These are phyloP conservation scores for Heliornis fulica DNA, from an alignment of 2,113 vertebrate genomes.

Conservation along the genomic window DNA sequence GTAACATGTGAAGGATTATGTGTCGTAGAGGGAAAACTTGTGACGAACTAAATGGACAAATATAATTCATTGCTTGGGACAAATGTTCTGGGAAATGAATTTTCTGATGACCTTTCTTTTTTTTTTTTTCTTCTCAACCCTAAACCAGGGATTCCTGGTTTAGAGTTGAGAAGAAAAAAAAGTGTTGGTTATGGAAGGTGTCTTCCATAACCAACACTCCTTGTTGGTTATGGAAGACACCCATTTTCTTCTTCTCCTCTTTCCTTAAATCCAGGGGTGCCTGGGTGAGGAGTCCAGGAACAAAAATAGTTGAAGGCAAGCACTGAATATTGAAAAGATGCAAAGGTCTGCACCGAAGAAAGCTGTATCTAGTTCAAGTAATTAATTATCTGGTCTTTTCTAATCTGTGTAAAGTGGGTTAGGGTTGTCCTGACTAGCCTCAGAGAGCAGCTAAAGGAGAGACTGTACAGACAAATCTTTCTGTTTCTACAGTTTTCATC, in stretches of 20 bases:
- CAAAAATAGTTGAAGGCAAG: neutral
- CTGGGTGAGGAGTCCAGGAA: neutral
- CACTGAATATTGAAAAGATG: neutral
- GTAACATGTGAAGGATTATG: conserved; percentile 17
- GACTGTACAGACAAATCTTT: neutral
- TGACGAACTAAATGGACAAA: conserved; percentile 8
- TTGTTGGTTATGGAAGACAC: neutral
- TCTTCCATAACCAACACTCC: too few relatives aligned
- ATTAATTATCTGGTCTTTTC: neutral
- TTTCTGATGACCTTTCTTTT: neutral
- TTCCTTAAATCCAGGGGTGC: neutral
- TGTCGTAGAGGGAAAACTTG: neutral
- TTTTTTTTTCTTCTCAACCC: neutral
- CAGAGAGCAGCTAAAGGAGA: neutral
- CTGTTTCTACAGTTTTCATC: neutral
- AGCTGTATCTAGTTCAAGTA: neutral
- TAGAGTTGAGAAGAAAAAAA: too few relatives aligned
- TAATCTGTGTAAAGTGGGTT: neutral
- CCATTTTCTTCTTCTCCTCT: neutral
- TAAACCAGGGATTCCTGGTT: neutral
- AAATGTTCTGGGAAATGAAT: neutral
- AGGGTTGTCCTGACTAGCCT: neutral
- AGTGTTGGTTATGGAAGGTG: neutral
- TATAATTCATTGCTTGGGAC: neutral
- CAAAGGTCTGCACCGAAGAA: neutral